Conservation (phyloP, 2,888 invertebrate genomes). For the Pimpla rufipes region DNA sequence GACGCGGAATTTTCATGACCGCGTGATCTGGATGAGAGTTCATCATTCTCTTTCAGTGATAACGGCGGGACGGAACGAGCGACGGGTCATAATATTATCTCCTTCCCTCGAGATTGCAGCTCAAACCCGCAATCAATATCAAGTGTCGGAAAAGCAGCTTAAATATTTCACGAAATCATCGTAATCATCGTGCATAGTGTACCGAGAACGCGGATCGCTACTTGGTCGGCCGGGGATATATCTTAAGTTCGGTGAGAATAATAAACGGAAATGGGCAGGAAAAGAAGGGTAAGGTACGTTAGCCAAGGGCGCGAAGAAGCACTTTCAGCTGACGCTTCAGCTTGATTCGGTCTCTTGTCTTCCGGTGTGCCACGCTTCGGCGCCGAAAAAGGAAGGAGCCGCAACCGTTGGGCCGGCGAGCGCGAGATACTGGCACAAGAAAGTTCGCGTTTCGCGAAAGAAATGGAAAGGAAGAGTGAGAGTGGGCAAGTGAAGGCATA, state of each 20-base stretch:
- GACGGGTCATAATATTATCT: neutral
- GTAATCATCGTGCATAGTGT: neutral
- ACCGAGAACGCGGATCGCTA: neutral
- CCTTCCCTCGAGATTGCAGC: neutral
- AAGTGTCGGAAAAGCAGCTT: neutral
- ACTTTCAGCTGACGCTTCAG: conserved; percentile 29
- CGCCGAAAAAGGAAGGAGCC: neutral
- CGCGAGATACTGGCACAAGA: conserved; percentile 22
- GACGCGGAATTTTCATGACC: conserved; percentile 56
- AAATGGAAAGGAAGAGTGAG: conserved; percentile 25
- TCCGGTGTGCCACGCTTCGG: conserved; percentile 5
- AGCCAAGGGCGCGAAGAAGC: conserved; percentile 21
- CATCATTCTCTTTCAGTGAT: conserved; percentile 2
- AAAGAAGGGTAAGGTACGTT: neutral
- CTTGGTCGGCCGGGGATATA: neutral
- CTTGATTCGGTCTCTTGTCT: neutral
- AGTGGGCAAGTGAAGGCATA: conserved; percentile 53
- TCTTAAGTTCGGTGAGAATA: neutral
- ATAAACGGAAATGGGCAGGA: neutral
- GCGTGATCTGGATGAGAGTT: conserved; percentile 51
- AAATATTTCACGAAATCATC: neutral
- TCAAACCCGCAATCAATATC: conserved; percentile 5
- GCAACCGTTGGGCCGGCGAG: conserved; percentile 11
- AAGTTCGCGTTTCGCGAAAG: conserved; percentile 60
- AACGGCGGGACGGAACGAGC: conserved; percentile 1